Evolutionary conservation across 2,797 vertebrate genomes (phyloP).

Genomic region (Enteromius trimaculatus): DNA sequence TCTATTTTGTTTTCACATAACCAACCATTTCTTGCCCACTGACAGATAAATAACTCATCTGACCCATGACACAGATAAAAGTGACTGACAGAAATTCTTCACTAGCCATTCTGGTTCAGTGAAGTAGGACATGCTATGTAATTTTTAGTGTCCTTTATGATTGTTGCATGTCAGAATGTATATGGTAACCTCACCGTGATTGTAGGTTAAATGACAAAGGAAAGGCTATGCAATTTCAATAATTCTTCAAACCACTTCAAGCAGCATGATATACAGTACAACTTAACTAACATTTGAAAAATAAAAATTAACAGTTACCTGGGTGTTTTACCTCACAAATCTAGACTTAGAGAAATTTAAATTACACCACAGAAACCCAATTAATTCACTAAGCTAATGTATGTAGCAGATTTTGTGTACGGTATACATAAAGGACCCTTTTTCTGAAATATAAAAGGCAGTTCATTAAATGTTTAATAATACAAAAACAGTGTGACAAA

Average conservation of each 20-base stretch:
- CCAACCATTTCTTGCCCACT: not conserved
- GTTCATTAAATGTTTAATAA: not conserved
- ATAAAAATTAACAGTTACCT: not conserved
- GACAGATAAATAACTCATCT: conserved; percentile 1
- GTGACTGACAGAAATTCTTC: conserved; percentile 13
- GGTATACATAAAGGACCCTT: not conserved
- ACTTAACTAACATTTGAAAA: not conserved
- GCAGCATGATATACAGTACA: not conserved
- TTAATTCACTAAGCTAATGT: not conserved
- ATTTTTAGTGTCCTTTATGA: not conserved
- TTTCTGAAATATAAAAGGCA: not conserved
- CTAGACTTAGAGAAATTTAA: not conserved
- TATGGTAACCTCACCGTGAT: not conserved
- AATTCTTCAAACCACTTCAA: not conserved
- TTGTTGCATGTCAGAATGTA: conserved; percentile 6
- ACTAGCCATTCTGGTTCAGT: conserved; percentile 7
- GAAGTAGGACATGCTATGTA: not conserved
- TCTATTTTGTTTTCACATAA: conserved; percentile 13
- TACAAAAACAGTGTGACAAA: not conserved
- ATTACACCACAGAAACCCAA: not conserved
- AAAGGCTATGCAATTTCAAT: not conserved
- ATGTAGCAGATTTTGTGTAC: not conserved
- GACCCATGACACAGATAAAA: conserved; percentile 1
- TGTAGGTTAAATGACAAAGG: not conserved
- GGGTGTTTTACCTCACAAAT: not conserved